Evolutionary conservation across 2,797 vertebrate genomes (phyloP).

Genomic region (Fratercula arctica): DNA sequence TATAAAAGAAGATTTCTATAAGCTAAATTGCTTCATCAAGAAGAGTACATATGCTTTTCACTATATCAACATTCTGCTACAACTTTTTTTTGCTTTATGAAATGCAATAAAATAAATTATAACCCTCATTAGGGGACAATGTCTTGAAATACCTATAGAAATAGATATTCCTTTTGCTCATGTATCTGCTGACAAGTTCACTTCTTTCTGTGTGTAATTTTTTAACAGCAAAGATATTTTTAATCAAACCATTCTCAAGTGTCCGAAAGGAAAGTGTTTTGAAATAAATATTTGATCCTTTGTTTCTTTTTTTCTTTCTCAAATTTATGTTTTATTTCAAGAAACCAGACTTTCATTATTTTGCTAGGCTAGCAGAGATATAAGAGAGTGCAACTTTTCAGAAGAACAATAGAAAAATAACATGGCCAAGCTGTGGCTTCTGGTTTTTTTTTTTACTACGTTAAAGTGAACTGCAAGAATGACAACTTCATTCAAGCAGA

Average conservation of each 20-base stretch:
- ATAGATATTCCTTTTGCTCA: not conserved
- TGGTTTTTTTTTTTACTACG: conserved; percentile 48
- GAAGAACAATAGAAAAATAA: conserved; percentile 32
- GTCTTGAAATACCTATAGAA: not conserved
- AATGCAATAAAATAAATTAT: not conserved
- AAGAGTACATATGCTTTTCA: not conserved
- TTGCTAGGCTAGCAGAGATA: not conserved
- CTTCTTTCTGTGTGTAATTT: not conserved
- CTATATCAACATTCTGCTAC: not conserved
- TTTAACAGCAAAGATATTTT: not conserved
- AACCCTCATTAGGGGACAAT: not conserved
- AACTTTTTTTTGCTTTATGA: conserved; percentile 5
- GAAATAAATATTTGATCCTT: not conserved
- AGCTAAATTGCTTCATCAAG: not conserved
- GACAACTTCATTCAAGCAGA: conserved; percentile 78
- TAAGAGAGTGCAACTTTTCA: conserved; percentile 16
- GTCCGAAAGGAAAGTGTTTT: not conserved
- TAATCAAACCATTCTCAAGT: not conserved
- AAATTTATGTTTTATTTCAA: not conserved
- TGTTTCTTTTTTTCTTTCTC: not conserved
- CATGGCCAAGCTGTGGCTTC: not conserved
- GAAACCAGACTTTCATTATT: not conserved
- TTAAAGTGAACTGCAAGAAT: conserved; percentile 76
- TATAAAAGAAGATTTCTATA: not conserved
- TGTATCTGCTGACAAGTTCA: not conserved